Conservation (phyloP, 1,140 invertebrate genomes). For the Polyergus mexicanus region DNA sequence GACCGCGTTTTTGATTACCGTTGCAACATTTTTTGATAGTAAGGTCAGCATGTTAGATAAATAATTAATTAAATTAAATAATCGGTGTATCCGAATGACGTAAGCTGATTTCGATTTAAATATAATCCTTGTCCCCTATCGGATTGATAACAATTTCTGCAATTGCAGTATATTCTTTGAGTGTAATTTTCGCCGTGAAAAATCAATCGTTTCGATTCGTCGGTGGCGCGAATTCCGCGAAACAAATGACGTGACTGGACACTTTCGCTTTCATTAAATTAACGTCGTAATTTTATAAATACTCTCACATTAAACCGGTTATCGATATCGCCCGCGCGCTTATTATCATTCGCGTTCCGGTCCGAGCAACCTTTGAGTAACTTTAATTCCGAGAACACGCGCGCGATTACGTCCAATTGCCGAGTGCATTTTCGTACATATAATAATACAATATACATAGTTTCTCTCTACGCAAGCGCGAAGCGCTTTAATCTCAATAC, state of each 20-base stretch:
- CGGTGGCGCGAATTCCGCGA: neutral
- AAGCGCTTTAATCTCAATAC: conserved; percentile 55
- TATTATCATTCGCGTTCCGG: conserved; percentile 19
- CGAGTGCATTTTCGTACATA: conserved; percentile 26
- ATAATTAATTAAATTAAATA: neutral
- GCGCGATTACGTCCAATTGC: conserved; percentile 2
- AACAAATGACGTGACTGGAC: conserved; percentile 16
- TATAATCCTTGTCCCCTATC: neutral
- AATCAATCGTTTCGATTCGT: conserved; percentile 8
- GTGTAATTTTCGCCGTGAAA: conserved; percentile 1
- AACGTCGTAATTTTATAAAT: conserved; percentile 44
- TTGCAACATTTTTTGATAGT: no score
- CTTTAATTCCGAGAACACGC: conserved; percentile 17
- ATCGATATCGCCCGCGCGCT: conserved; percentile 24
- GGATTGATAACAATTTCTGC: neutral
- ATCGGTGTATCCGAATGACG: neutral
- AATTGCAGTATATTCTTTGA: no score
- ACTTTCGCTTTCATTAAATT: conserved; percentile 48
- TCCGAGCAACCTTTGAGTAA: conserved; percentile 37
- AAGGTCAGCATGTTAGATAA: neutral
- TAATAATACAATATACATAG: neutral
- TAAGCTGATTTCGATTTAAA: conserved; percentile 3
- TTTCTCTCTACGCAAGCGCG: neutral
- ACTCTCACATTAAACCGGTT: conserved; percentile 53
- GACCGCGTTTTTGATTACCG: neutral